Evolutionary conservation across 2,113 vertebrate genomes (phyloP).

Genomic region (Boleophthalmus pectinirostris): DNA sequence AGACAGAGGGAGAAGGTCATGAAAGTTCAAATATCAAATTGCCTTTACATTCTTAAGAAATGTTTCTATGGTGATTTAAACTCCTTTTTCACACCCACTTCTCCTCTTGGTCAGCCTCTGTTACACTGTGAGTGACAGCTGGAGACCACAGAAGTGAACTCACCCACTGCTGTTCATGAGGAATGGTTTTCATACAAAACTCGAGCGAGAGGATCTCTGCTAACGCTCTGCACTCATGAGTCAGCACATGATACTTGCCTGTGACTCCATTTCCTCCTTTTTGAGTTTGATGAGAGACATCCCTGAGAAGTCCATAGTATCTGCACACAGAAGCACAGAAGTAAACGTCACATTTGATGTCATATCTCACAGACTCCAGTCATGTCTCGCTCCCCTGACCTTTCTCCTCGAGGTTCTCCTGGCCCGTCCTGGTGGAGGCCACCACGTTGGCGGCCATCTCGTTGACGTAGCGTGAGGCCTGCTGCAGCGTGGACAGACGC

Average conservation of each 20-base stretch:
- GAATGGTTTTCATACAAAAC: too few species aligned
- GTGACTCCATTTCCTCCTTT: conserved; percentile 96
- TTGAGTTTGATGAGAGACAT: conserved; percentile 95
- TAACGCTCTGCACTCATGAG: neutral
- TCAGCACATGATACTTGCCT: conserved; percentile 74
- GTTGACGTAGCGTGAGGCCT: conserved; percentile 90
- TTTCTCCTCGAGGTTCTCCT: conserved; percentile 91
- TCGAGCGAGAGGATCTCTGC: neutral
- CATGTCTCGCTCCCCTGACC: conserved; percentile 55
- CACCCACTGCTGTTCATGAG: too few species aligned
- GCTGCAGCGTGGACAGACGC: conserved; percentile 85
- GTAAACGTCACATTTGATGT: neutral
- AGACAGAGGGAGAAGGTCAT: too few species aligned
- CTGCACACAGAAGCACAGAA: conserved; percentile 61
- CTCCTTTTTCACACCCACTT: too few species aligned
- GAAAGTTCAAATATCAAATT: too few species aligned
- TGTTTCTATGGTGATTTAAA: too few species aligned
- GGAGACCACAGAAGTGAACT: too few species aligned
- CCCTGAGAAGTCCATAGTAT: conserved; percentile 97
- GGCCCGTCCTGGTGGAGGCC: conserved; percentile 90
- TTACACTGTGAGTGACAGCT: too few species aligned
- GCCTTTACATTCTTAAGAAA: too few species aligned
- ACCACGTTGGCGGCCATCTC: conserved; percentile 93
- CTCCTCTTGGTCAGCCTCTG: too few species aligned
- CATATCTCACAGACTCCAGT: neutral